Evolutionary conservation across 1,140 invertebrate species (phyloP).

Genomic region (Phymorhynchus buccinoides): DNA sequence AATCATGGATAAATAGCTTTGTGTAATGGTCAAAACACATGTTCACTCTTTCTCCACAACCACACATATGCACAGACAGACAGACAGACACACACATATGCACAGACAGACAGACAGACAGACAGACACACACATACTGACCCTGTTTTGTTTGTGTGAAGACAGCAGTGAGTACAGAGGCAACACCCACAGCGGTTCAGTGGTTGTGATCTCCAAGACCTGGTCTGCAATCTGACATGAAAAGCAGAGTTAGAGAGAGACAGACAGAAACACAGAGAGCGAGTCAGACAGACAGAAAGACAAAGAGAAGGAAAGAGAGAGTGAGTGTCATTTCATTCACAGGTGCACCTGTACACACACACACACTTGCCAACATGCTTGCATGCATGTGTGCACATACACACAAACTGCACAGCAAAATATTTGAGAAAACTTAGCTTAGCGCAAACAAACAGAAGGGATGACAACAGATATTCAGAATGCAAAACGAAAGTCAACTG

Average conservation of each 20-base stretch:
- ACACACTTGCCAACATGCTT: conserved; percentile 36
- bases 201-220: neutral
- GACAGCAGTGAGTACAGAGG: conserved; percentile 95
- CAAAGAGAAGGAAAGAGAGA: neutral
- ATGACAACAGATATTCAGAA: too few species aligned
- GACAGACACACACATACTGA: conserved; percentile 67
- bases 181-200: conserved; percentile 85
- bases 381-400: conserved; percentile 25
- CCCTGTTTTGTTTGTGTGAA: conserved; percentile 86
- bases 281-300: neutral
- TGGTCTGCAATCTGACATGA: conserved; percentile 18
- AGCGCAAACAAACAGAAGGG: too few species aligned
- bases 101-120: neutral
- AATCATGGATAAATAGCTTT: too few species aligned
- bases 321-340: neutral
- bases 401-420: neutral
- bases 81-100: neutral
- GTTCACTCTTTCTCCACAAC: too few species aligned
- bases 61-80: too few species aligned
- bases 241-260: neutral
- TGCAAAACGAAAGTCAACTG: too few species aligned
- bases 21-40: too few species aligned
- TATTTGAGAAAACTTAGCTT: too few species aligned
- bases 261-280: neutral
- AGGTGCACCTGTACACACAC: conserved; percentile 37